These are phyloP conservation scores for Sebastes hopkinsi DNA, from an alignment of 2,797 vertebrate genomes.

Conservation along the genomic window DNA sequence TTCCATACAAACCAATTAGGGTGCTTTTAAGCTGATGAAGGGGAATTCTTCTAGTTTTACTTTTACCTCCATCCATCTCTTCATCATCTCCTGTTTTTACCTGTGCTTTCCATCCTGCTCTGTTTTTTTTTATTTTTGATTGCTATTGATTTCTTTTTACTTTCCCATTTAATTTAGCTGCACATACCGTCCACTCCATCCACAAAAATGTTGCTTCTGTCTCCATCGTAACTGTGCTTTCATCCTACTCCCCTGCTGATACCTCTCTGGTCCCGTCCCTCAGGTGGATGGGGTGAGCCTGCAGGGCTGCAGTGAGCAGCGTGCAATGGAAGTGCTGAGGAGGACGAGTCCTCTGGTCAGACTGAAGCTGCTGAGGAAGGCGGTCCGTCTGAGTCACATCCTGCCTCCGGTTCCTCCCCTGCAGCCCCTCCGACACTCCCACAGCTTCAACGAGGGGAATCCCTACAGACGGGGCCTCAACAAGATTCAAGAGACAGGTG, in stretches of 20 bases:
- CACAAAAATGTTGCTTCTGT: neutral
- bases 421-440: slow-evolving; percentile 66
- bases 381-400: slow-evolving; percentile 74
- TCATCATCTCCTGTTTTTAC: slow-evolving; percentile 20
- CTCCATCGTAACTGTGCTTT: neutral
- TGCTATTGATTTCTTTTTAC: slow-evolving; percentile 27
- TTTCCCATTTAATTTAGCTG: neutral
- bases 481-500: slow-evolving; percentile 77
- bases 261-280: neutral
- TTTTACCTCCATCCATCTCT: slow-evolving; percentile 10
- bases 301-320: slow-evolving; percentile 92
- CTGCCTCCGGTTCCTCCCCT: slow-evolving; percentile 61
- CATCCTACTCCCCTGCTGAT: neutral
- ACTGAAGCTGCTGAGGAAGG: slow-evolving; percentile 86
- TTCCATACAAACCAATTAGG: slow-evolving; percentile 29
- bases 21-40: slow-evolving; percentile 51
- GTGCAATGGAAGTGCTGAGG: slow-evolving; percentile 89
- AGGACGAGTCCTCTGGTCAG: slow-evolving; percentile 87
- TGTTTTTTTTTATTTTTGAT: slow-evolving; percentile 15
- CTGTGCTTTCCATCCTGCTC: neutral
- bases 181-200: neutral
- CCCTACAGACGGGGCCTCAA: slow-evolving; percentile 66
- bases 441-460: slow-evolving; percentile 68
- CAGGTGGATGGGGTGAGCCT: slow-evolving; percentile 93
- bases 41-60: slow-evolving; percentile 24